phyloP scores from a whole-genome alignment of 2,797 vertebrate species.

The Delichon dasypus region DNA sequence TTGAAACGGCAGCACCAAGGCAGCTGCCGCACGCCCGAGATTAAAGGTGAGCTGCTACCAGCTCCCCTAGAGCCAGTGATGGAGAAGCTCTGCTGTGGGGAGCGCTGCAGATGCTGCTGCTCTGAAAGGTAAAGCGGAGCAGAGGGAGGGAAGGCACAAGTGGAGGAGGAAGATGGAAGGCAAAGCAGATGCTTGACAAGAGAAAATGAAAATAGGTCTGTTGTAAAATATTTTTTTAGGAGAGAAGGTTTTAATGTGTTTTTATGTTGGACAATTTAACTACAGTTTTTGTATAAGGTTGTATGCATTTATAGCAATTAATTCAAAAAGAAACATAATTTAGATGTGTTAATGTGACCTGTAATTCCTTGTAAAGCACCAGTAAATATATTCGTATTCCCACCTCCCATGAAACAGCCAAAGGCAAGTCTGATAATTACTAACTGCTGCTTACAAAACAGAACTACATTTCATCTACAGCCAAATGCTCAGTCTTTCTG shows the following conservation, averaged over 20 bases:
- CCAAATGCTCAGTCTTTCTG: neutral
- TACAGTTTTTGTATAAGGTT: neutral
- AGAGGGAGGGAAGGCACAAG: neutral
- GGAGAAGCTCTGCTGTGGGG: neutral
- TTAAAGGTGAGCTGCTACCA: neutral
- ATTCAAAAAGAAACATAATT: neutral
- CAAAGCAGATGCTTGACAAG: neutral
- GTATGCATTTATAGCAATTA: neutral
- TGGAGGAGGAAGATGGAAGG: neutral
- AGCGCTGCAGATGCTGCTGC: neutral
- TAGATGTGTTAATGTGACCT: neutral
- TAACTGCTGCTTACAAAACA: slow-evolving; percentile 28
- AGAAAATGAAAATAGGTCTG: neutral
- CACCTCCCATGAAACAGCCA: neutral
- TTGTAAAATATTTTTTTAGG: neutral
- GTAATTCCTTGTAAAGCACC: neutral
- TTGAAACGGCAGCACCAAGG: neutral
- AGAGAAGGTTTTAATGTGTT: neutral
- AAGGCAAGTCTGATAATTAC: slow-evolving; percentile 7
- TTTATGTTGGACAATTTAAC: neutral
- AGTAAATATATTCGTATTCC: slow-evolving; percentile 9
- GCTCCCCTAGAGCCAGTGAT: neutral
- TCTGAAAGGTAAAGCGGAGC: neutral
- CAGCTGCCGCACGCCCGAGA: accelerated
- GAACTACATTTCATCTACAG: slow-evolving; percentile 25